phyloP scores from a whole-genome alignment of 2,888 invertebrate species.

The Lithosia quadra region DNA sequence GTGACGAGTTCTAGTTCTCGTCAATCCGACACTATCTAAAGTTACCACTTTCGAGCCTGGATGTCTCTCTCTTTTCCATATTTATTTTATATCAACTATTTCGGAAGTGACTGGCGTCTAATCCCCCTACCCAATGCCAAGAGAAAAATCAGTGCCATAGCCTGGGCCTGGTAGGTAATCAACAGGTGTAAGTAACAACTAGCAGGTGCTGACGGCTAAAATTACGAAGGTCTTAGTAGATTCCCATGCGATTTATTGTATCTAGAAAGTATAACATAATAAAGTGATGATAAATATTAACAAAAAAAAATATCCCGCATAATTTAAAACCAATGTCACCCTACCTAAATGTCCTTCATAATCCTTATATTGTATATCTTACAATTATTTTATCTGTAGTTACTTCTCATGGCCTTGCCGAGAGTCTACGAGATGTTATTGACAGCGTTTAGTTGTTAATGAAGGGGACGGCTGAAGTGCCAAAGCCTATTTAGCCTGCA shows the following conservation, averaged over 20 bases:
- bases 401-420: background rate
- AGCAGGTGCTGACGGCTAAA: too few relatives aligned
- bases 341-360: constrained; percentile 1
- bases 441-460: constrained; percentile 4
- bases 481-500: constrained; percentile 2
- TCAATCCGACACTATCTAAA: background rate
- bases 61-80: too few relatives aligned
- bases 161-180: background rate
- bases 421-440: constrained; percentile 12
- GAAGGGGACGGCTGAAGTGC: background rate
- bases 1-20: background rate
- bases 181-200: background rate
- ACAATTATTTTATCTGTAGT: constrained; percentile 7
- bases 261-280: too few relatives aligned
- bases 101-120: fast-evolving
- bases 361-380: constrained; percentile 6
- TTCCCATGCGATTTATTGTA: too few relatives aligned
- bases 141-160: background rate
- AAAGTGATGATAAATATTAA: too few relatives aligned
- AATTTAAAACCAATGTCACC: background rate
- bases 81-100: background rate
- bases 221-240: too few relatives aligned
- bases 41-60: too few relatives aligned
- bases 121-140: background rate
- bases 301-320: background rate